A percentile compares a stretch with the other conserved stretches of the same genome.
Conservation (phyloP, 2,797 vertebrate species). For the Centroberyx gerrardi region DNA sequence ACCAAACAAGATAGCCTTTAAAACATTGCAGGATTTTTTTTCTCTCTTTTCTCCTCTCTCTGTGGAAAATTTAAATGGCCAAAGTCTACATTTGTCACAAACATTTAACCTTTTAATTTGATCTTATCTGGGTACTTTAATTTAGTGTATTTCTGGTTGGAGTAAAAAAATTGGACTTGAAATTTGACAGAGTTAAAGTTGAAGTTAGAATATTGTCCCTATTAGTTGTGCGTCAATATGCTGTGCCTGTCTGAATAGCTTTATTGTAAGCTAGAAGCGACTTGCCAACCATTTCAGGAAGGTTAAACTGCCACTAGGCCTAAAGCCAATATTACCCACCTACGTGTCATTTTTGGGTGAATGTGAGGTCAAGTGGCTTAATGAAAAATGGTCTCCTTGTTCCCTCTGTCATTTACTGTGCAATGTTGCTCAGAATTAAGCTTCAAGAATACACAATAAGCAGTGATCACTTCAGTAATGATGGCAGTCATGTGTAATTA, state of each 20-base stretch:
- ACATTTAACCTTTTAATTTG: neutral
- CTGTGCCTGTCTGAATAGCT: slow-evolving; percentile 22
- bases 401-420: neutral
- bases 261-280: slow-evolving; percentile 7
- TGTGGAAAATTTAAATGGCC: neutral
- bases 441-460: neutral
- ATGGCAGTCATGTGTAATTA: neutral
- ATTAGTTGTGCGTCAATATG: neutral
- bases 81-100: neutral
- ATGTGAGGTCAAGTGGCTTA: slow-evolving; percentile 9
- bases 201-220: neutral
- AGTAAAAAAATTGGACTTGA: slow-evolving; percentile 1
- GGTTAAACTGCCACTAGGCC: slow-evolving; percentile 18
- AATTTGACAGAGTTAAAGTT: neutral
- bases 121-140: neutral
- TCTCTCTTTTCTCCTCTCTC: neutral
- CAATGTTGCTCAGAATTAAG: neutral
- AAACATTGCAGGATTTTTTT: neutral
- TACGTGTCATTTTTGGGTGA: slow-evolving; percentile 5
- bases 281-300: slow-evolving; percentile 44
- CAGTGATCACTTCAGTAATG: neutral
- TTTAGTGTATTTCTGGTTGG: neutral
- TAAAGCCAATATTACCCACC: slow-evolving; percentile 26
- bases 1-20: slow-evolving; percentile 44
- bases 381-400: slow-evolving; percentile 12